Evolutionary conservation across 2,888 invertebrate genomes (phyloP), one percentile per base, ranked within the genome.

Genomic region (Nomada flava): DNA sequence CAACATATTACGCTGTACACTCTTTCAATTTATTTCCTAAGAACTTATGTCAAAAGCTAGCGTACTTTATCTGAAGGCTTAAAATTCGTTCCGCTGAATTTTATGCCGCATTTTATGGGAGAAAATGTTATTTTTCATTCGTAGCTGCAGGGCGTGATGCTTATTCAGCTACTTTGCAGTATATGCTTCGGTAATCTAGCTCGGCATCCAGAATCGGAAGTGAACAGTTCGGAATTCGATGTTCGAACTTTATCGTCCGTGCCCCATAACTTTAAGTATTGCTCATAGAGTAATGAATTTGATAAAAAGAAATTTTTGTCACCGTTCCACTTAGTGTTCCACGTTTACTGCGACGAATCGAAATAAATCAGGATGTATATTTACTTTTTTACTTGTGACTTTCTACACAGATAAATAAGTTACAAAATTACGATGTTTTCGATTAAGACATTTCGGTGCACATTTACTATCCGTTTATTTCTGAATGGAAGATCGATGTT

Each of bases 81-180:
- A 44, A 57, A 59, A 29, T n/a, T 20, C 15, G 47, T 50, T 42
- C n/a, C 26, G 5, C 47, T 18, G 15, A 63, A 57, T 76, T 64
- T 77, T 52, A 47, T 59, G 11, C 29, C 26, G 42, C 0, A 13
- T 60, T 60, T 60, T 59, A 52, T 4, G 15, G 9, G 11, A 29
- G 60, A 23, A 52, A 60, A 77, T 67, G 65, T 67, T 65, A 67
- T 53, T 77, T 77, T 65, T 76, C 47, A 76, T 75, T 59, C 11
- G 18, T 1, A 13, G 20, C 55, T 42, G 10, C 18, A 44, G 20
- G 18, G n/a, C 29, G 29, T 15, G 52, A n/a, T 15, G 67, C 60
- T 76, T 76, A 29, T 44, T 68, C 67, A 62, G 77, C 77, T 29
- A 62, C 67, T 76, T 76, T 26, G 53, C 42, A 36, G 65, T 67